Evolutionary conservation across 2,888 invertebrate species (phyloP).

Genomic region (Caenorhabditis parvicauda): DNA sequence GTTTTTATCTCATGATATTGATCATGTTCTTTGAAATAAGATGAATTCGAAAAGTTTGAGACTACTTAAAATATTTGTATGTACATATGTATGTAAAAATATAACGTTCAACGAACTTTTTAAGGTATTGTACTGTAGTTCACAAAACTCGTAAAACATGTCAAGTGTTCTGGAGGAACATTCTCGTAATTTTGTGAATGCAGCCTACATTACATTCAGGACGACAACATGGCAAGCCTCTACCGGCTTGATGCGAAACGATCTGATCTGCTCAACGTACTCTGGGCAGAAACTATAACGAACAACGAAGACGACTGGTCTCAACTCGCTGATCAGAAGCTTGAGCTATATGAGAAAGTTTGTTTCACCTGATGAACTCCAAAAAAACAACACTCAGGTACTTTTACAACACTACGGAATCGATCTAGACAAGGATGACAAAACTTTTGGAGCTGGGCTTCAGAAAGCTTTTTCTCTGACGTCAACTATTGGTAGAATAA

Average conservation of each 20-base stretch:
- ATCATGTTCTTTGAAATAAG: no score
- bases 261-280: slow-evolving; percentile 53
- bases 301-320: slow-evolving; percentile 58
- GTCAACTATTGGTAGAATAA: slow-evolving; percentile 47
- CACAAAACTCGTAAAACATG: no score
- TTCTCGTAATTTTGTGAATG: background rate
- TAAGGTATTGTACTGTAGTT: no score
- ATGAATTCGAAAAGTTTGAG: no score
- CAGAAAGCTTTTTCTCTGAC: slow-evolving; percentile 49
- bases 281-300: slow-evolving; percentile 58
- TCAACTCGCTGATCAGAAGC: slow-evolving; percentile 54
- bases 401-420: slow-evolving; percentile 25
- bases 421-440: slow-evolving; percentile 17
- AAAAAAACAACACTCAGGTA: slow-evolving; percentile 11
- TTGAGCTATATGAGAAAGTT: slow-evolving; percentile 55
- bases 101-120: no score
- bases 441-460: slow-evolving; percentile 40
- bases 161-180: no score
- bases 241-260: slow-evolving; percentile 53
- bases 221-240: slow-evolving; percentile 16
- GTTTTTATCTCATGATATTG: no score
- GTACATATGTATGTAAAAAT: no score
- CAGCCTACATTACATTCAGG: slow-evolving; percentile 6
- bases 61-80: no score
- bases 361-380: background rate